Evolutionary conservation across 1,140 invertebrate species (phyloP), one percentile per base, ranked within the genome.

Genomic region (Lineus longissimus): DNA sequence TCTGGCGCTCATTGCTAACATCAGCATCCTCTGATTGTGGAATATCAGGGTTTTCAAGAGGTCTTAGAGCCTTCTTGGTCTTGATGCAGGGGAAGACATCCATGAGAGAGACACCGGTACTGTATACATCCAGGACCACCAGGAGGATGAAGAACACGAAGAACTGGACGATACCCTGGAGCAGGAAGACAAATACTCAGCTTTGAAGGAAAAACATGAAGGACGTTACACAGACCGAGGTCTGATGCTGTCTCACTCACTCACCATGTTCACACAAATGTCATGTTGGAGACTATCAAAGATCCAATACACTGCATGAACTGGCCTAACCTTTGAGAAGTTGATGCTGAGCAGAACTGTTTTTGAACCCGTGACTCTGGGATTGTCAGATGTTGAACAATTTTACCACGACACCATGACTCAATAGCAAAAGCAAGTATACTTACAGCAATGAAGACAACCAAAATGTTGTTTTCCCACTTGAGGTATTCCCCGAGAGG

Each of bases 1-100:
- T 86, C 23, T 86, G 78, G 55, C 89, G 82, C 82, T 93, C 91
- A 29, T 80, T 82, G 70, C 86, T 84, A 7, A 92, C 91, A 75
- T 93, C 91, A 6, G 85, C 77, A 72, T 92, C 90, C 73, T 91
- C 90, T 56, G 63, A 62, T 33, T 69, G 62, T 36, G 73, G 68
- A 9, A 51, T 45, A 62, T 74, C 70, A 30, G 25, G 40, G 55
- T 73, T 73, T 1, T 66, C 62, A 17, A 41, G 36, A 13, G 66
- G 65, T 6, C 51, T 55, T 27, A 55, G 61, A 1, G 29, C 23
- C 23, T 13, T 29, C 27, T 30, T 36, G 1, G 15, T 45, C 19
- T 22, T 59, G 7, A 54, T 25, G 66, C 65, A 75, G 7, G 57
- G 59, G 19, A 74, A 66, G 1, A 70, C 68, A 13, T 75, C 72